Percentiles rank a stretch among this genome's conserved stretches.
Conservation (phyloP, 2,113 vertebrate genomes). For the Microtus montanus region DNA sequence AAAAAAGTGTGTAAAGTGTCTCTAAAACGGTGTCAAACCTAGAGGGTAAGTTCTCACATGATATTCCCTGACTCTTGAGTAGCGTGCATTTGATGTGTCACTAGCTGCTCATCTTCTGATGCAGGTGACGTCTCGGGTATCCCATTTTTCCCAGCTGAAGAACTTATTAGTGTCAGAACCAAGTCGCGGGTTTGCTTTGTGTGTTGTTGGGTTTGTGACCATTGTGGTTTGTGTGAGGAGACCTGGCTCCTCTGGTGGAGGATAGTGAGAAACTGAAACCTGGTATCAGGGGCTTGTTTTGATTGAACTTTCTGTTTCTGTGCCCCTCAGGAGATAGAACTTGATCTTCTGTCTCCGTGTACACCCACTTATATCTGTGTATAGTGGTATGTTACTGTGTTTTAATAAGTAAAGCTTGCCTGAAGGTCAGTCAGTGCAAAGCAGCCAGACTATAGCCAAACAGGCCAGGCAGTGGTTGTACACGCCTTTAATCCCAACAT, state of each 20-base stretch:
- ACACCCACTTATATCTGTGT: neutral
- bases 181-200: neutral
- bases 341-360: fast-evolving
- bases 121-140: neutral
- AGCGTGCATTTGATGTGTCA: fast-evolving
- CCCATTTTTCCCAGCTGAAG: neutral
- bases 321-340: fast-evolving
- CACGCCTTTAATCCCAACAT: too few species aligned
- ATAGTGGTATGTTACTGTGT: too few species aligned
- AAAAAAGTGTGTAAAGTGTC: neutral
- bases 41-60: neutral
- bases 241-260: neutral
- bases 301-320: neutral
- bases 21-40: neutral
- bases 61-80: fast-evolving
- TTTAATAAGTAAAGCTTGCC: too few species aligned
- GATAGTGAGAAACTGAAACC: neutral
- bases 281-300: neutral
- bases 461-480: too few species aligned
- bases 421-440: too few species aligned
- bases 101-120: neutral
- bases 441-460: too few species aligned
- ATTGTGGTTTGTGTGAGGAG: neutral
- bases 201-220: neutral
- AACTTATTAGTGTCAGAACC: fast-evolving